phyloP scores from a whole-genome alignment of 2,888 invertebrate species.

The Nemotelus pantherinus region DNA sequence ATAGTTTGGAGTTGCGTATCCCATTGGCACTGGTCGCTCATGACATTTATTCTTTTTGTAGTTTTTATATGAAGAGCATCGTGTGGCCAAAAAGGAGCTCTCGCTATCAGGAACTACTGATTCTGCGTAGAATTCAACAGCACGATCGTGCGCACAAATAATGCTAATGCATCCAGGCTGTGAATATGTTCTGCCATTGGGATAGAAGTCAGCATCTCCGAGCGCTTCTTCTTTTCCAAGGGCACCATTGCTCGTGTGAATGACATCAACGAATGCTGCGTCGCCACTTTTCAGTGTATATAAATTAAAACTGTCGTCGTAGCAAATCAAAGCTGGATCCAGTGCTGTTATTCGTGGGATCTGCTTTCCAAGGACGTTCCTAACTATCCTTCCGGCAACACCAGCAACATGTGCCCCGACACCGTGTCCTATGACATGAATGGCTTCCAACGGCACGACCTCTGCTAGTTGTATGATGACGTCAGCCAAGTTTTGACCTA shows the following conservation, averaged over 20 bases:
- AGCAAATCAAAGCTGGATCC: constrained; percentile 58
- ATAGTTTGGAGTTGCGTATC: constrained; percentile 57
- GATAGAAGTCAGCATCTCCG: constrained; percentile 63
- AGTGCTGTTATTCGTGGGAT: constrained; percentile 62
- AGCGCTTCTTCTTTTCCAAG: constrained; percentile 54
- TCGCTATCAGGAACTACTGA: constrained; percentile 61
- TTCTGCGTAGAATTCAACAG: constrained; percentile 62
- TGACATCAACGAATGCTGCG: constrained; percentile 56
- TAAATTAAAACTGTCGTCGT: constrained; percentile 55
- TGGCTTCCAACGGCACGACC: constrained; percentile 55
- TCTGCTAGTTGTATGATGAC: constrained; percentile 34
- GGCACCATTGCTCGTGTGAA: constrained; percentile 55
- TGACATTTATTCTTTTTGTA: constrained; percentile 59
- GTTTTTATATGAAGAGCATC: constrained; percentile 59
- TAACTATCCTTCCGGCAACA: constrained; percentile 58
- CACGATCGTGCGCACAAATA: constrained; percentile 59
- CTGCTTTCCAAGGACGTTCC: constrained; percentile 58
- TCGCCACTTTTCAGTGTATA: constrained; percentile 57
- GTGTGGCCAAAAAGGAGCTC: constrained; percentile 61
- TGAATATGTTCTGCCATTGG: constrained; percentile 55
- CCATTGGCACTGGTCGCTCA: constrained; percentile 61
- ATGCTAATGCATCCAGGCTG: constrained; percentile 60
- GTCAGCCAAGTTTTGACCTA: constrained; percentile 41
- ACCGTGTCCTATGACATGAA: constrained; percentile 61
- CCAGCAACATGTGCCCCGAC: constrained; percentile 62